A percentile compares a stretch with the other conserved stretches of the same genome.
Evolutionary conservation across 1,140 invertebrate species (phyloP).

Genomic region (Mamestra configurata): DNA sequence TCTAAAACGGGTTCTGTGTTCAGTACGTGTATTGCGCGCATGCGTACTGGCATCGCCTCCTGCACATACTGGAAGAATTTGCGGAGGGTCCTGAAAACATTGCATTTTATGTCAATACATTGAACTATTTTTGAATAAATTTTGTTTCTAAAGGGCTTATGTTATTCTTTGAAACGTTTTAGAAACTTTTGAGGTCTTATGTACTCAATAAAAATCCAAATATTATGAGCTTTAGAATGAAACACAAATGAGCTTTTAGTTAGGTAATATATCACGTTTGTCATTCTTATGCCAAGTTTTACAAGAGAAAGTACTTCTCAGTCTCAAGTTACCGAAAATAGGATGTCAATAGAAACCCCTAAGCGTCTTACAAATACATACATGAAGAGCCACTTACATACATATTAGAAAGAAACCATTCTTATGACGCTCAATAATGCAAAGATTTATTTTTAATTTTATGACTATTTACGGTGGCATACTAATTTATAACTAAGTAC

Average conservation of each 20-base stretch:
- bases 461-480: not conserved
- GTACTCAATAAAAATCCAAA: too few relatives aligned
- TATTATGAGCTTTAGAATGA: too few relatives aligned
- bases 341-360: too few relatives aligned
- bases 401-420: not conserved
- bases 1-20: conserved; percentile 90
- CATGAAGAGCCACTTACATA: not conserved
- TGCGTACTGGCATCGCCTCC: conserved; percentile 89
- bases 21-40: conserved; percentile 90
- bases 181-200: too few relatives aligned
- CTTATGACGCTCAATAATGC: not conserved
- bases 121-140: too few relatives aligned
- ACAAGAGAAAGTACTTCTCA: too few relatives aligned
- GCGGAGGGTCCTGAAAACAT: conserved; percentile 69
- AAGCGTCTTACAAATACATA: not conserved
- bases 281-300: too few relatives aligned
- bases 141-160: too few relatives aligned
- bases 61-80: conserved; percentile 87
- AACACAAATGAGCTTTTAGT: too few relatives aligned
- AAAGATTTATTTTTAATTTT: not conserved
- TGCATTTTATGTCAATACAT: not conserved
- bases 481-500: not conserved
- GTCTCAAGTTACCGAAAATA: too few relatives aligned
- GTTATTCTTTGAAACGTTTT: too few relatives aligned
- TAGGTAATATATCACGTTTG: too few relatives aligned